These are phyloP conservation scores for Malacoraja senta DNA, from an alignment of 2,797 vertebrate species.

Conservation along the genomic window DNA sequence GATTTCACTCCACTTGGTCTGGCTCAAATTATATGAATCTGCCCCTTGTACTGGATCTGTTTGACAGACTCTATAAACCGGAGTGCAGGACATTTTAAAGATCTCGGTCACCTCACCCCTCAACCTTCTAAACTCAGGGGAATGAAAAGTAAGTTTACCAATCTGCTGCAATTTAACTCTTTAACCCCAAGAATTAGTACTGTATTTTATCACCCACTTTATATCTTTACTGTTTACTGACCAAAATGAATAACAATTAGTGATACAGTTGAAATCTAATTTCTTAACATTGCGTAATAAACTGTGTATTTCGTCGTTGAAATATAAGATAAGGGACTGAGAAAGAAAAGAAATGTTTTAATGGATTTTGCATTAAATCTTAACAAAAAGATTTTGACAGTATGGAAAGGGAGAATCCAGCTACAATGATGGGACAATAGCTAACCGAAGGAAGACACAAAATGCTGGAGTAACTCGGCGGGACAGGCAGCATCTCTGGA, in stretches of 20 bases:
- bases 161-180: neutral
- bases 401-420: neutral
- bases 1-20: neutral
- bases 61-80: neutral
- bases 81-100: neutral
- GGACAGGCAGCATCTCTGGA: no score
- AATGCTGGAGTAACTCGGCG: no score
- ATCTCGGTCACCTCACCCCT: neutral
- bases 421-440: no score
- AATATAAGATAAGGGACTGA: neutral
- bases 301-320: neutral
- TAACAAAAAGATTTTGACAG: neutral
- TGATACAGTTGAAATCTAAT: neutral
- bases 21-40: neutral
- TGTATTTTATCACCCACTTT: neutral
- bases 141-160: neutral
- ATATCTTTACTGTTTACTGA: neutral
- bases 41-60: neutral
- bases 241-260: neutral
- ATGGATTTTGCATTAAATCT: neutral
- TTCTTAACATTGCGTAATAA: neutral
- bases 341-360: neutral
- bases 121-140: neutral
- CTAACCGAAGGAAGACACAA: neutral
- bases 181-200: neutral